Evolutionary conservation across 2,888 invertebrate genomes (phyloP), one percentile per base, ranked within the genome.

Genomic region (Alentia gelatinosa): DNA sequence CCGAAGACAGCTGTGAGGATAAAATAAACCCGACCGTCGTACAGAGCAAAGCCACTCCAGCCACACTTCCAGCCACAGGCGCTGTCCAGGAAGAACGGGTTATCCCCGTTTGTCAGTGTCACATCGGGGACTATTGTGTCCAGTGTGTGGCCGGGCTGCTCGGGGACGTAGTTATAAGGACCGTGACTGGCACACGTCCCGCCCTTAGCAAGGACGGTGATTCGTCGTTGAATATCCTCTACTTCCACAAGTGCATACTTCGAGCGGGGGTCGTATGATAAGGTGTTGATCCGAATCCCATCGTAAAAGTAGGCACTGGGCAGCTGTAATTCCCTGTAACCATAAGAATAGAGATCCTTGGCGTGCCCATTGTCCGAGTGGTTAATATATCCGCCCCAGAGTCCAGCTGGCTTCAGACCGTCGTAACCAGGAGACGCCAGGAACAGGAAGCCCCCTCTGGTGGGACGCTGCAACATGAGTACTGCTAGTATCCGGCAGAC

Each of bases 61-160:
- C 91, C 91, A 74, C 91, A 91, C 40, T 42, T 68, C 91, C 90
- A 90, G 1, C 91, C 89, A 40, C 91, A 91, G n/a, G 50, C 63
- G 9, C 26, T 30, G 42, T 90, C 89, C 75, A 90, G 39, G 30
- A 91, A 33, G 90, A 56, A 86, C 7, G 68, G 79, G 50, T 91
- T 63, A 30, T 90, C 90, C 19, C 26, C 15, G 68, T 90, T 63
- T 26, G 30, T 39, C 30, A 90, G 63, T 19, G 3, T 26, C 9
- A 90, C 37, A 68, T 90, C 30, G 15, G 89, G 68, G 12, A 68
- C 23, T 0, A 89, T 1, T 19, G 35, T 39, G 3, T 15, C 47
- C 35, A 83, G 33, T 1, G 83, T 37, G n/a, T 35, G 75, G 26
- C 75, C 37, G 4, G 75, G 56, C n/a, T 56, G 23, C 3, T 56